Percentiles rank a stretch among this genome's conserved stretches.
Evolutionary conservation across 2,888 invertebrate species (phyloP).

Genomic region (Zelleria hepariella): DNA sequence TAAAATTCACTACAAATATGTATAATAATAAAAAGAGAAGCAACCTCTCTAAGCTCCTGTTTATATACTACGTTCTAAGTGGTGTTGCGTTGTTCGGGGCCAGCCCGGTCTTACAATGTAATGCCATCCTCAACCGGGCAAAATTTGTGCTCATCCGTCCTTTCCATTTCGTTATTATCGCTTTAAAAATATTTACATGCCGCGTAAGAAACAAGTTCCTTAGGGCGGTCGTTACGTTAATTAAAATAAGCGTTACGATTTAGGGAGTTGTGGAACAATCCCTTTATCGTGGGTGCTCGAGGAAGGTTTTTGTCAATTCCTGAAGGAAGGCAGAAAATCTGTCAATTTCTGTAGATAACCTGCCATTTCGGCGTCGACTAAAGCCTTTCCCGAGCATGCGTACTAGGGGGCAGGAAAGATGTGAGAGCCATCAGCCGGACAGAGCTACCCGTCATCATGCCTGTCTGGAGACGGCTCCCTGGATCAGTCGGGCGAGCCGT

Average conservation of each 20-base stretch:
- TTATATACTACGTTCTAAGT: slow-evolving; percentile 20
- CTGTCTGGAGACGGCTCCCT: slow-evolving; percentile 69
- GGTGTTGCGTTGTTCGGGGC: slow-evolving; percentile 2
- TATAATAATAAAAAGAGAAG: slow-evolving; percentile 25
- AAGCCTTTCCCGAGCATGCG: no score
- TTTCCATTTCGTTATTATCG: neutral
- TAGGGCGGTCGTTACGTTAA: neutral
- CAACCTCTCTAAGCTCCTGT: slow-evolving; percentile 38
- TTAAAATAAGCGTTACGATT: neutral
- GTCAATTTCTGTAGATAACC: no score
- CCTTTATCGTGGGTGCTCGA: neutral
- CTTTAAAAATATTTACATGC: neutral
- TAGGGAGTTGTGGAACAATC: neutral
- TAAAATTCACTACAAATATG: slow-evolving; percentile 12
- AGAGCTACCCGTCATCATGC: slow-evolving; percentile 46
- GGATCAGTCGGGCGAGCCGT: slow-evolving; percentile 65
- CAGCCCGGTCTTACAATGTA: slow-evolving; percentile 2
- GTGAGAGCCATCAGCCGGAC: slow-evolving; percentile 40
- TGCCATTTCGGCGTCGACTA: no score
- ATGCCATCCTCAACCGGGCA: neutral
- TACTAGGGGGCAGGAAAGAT: slow-evolving; percentile 10
- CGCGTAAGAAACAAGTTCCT: neutral
- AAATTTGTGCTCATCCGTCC: neutral
- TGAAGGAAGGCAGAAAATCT: no score
- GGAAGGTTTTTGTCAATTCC: no score